phyloP scores from a whole-genome alignment of 2,113 vertebrate genomes.

The Carlito syrichta region DNA sequence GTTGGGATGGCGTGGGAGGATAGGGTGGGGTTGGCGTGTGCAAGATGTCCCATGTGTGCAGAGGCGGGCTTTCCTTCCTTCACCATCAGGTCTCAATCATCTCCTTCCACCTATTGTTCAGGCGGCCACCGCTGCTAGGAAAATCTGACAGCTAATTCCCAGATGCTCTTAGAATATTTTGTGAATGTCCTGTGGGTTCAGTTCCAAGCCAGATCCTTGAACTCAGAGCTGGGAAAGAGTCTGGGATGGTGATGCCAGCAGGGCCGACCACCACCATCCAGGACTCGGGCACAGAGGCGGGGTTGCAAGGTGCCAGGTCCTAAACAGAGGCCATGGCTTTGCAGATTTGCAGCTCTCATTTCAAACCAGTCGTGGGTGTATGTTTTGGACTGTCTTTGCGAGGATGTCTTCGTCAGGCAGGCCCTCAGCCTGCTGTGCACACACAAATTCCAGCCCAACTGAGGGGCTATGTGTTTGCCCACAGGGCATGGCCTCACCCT shows the following conservation, averaged over 20 bases:
- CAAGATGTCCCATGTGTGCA: background rate
- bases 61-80: slow-evolving; percentile 71
- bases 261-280: background rate
- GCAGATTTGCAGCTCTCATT: background rate
- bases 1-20: rapidly evolving
- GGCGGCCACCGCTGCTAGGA: slow-evolving; percentile 43
- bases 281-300: background rate
- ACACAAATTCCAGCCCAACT: background rate
- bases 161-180: slow-evolving; percentile 25
- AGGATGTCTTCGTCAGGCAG: background rate
- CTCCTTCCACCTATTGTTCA: slow-evolving; percentile 82
- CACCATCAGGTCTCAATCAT: slow-evolving; percentile 25
- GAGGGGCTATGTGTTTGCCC: background rate
- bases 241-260: rapidly evolving
- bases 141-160: slow-evolving; percentile 52
- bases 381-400: background rate
- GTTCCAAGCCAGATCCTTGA: background rate
- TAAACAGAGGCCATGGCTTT: background rate
- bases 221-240: background rate
- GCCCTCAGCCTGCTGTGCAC: background rate
- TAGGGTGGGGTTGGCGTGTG: background rate
- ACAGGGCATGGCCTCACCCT: background rate
- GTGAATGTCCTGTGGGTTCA: background rate
- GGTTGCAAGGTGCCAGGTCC: no score
- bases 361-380: rapidly evolving